Evolutionary conservation across 2,113 vertebrate species (phyloP).

Genomic region (Trichomycterus rosablanca): DNA sequence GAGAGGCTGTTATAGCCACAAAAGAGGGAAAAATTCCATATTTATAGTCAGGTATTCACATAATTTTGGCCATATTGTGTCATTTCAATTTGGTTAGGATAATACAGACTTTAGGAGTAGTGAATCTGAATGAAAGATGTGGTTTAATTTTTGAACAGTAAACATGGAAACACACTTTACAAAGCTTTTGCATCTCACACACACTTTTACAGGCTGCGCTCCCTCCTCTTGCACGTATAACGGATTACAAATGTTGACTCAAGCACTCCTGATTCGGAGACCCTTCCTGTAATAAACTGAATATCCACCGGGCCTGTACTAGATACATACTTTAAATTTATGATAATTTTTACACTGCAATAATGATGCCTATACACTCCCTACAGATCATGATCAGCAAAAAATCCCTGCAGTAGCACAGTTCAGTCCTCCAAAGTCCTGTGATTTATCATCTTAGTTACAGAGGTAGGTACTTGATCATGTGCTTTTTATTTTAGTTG

Average conservation of each 20-base stretch:
- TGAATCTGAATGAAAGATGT: neutral
- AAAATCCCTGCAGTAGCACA: too few relatives aligned
- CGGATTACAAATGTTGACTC: constrained; percentile 36
- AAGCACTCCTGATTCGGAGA: constrained; percentile 29
- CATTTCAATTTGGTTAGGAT: too few relatives aligned
- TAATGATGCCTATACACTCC: constrained; percentile 20
- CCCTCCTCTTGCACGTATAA: neutral
- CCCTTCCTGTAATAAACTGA: too few relatives aligned
- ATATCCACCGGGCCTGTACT: neutral
- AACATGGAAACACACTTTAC: neutral
- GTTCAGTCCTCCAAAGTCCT: neutral
- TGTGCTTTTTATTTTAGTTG: too few relatives aligned
- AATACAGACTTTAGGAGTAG: too few relatives aligned
- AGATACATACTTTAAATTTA: constrained; percentile 25
- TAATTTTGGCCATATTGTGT: too few relatives aligned
- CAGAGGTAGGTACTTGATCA: too few relatives aligned
- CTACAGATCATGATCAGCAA: constrained; percentile 27
- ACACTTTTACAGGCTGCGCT: neutral
- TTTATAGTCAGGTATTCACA: too few relatives aligned
- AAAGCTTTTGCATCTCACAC: neutral
- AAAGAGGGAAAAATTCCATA: too few relatives aligned
- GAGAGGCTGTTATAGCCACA: too few relatives aligned
- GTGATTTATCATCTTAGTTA: too few relatives aligned
- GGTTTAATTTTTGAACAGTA: neutral
- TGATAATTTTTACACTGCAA: constrained; percentile 19